Conservation (phyloP, 2,113 vertebrate species). For the Scopus umbretta region DNA sequence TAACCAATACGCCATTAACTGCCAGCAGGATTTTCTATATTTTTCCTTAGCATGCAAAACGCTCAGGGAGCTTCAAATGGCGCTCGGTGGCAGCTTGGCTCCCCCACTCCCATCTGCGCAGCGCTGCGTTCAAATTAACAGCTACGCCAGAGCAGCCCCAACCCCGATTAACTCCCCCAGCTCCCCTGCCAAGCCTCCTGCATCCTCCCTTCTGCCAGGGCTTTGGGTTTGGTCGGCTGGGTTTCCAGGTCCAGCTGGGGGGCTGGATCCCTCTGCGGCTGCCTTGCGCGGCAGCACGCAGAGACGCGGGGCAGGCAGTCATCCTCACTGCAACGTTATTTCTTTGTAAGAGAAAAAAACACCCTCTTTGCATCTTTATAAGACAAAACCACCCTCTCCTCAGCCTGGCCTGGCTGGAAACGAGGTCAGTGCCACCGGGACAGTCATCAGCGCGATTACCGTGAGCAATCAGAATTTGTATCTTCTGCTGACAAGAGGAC, state of each 20-base stretch:
- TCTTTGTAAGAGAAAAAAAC: neutral
- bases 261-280: neutral
- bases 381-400: neutral
- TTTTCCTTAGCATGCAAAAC: neutral
- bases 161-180: neutral
- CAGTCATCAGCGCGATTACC: neutral
- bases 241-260: no score
- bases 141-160: neutral
- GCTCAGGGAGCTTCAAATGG: neutral
- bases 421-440: neutral
- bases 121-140: neutral
- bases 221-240: neutral
- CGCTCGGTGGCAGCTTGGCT: neutral
- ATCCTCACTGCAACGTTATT: accelerated
- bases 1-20: neutral
- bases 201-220: neutral
- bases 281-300: accelerated
- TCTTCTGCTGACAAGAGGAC: neutral
- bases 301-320: neutral
- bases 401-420: neutral
- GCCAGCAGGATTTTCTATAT: neutral
- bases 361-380: neutral
- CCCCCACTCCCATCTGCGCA: neutral
- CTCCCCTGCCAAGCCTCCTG: neutral
- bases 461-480: no score